These are phyloP conservation scores for Babyrousa celebensis DNA, from an alignment of 2,797 vertebrate genomes.

Conservation along the genomic window DNA sequence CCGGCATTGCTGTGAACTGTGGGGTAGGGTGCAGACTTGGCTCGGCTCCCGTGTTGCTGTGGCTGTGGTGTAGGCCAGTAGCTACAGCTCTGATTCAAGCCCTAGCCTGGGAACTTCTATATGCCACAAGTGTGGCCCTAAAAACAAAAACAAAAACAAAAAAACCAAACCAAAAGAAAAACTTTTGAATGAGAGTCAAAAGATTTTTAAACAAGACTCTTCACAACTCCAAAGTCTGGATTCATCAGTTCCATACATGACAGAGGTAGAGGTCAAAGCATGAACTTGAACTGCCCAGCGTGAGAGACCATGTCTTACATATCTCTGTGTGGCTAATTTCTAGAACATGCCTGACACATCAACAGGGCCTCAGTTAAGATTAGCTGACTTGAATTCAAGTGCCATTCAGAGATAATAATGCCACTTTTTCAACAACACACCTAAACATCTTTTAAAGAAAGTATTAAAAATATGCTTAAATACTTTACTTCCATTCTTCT, in stretches of 20 bases:
- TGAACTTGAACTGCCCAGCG: not conserved
- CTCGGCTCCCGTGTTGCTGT: too few relatives aligned
- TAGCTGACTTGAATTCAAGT: not conserved
- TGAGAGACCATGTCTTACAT: not conserved
- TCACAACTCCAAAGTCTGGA: not conserved
- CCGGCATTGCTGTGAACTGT: too few relatives aligned
- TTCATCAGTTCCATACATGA: not conserved
- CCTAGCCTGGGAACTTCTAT: too few relatives aligned
- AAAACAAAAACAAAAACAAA: too few relatives aligned
- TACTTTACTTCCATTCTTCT: not conserved
- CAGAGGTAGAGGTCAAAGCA: not conserved
- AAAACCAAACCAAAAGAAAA: too few relatives aligned
- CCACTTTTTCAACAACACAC: not conserved
- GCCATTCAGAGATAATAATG: not conserved
- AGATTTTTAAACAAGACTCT: not conserved
- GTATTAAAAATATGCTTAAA: not conserved
- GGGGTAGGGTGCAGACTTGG: too few relatives aligned
- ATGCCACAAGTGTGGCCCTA: too few relatives aligned
- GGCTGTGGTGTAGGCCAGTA: too few relatives aligned
- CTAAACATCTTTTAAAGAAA: constrained; percentile 23
- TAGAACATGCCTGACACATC: not conserved
- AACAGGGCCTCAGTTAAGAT: not conserved
- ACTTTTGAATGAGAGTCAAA: not conserved
- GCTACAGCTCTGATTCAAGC: too few relatives aligned
- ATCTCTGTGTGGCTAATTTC: not conserved